Evolutionary conservation across 2,797 vertebrate species (phyloP).

Genomic region (Alectoris magna): DNA sequence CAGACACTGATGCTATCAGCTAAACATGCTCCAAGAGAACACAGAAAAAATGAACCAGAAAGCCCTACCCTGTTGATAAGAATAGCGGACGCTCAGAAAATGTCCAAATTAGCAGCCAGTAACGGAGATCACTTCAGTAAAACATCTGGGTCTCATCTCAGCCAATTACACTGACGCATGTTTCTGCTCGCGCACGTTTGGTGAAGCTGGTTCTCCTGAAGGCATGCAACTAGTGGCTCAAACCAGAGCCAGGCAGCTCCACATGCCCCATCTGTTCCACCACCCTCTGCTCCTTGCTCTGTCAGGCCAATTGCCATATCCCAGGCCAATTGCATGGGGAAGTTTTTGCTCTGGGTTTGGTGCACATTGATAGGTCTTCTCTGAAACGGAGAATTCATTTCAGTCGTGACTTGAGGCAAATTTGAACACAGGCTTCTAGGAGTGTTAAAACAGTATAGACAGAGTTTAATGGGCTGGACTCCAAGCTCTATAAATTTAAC

Average conservation of each 20-base stretch:
- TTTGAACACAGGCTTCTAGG: conserved; percentile 50
- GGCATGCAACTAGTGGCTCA: not conserved
- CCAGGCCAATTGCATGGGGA: accelerated
- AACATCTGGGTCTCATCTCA: not conserved
- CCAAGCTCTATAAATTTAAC: conserved; percentile 70
- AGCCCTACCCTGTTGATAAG: not conserved
- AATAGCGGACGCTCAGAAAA: not conserved
- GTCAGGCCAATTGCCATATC: not conserved
- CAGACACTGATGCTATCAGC: conserved; percentile 38
- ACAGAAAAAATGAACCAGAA: not conserved
- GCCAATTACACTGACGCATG: accelerated
- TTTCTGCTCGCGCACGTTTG: not conserved
- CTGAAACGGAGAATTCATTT: conserved; percentile 23
- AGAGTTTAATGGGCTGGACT: conserved; percentile 64
- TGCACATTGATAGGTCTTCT: accelerated
- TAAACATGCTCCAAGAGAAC: not conserved
- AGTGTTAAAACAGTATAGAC: conserved; percentile 55
- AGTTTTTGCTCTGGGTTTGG: not conserved
- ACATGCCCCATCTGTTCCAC: accelerated
- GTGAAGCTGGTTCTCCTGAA: not conserved
- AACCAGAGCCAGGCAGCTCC: not conserved
- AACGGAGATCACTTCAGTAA: accelerated
- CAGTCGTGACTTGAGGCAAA: conserved; percentile 8
- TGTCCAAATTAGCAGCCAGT: not conserved
- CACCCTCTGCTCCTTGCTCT: accelerated